Evolutionary conservation across 2,888 invertebrate genomes (phyloP), one percentile per base, ranked within the genome.

Genomic region (Willowsia nigromaculata): DNA sequence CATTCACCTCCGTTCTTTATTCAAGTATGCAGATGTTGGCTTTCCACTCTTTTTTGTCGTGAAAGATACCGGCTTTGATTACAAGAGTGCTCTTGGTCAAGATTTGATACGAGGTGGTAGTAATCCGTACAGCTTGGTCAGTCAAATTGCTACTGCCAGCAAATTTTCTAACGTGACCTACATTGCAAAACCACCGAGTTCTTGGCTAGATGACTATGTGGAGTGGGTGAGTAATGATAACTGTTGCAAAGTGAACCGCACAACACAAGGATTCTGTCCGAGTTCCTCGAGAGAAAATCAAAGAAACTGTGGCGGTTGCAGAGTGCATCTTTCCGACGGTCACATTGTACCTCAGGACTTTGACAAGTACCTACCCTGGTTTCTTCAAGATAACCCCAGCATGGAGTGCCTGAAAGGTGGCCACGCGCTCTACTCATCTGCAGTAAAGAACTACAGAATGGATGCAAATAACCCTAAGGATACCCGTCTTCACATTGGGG

Each of bases 41-140:
- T 97, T 99, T 37, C 98, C 98, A 7, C 96, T 99, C 90, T 98
- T 99, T 95, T 97, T 99, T 95, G 97, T 99, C 71, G 95, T 99
- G 27, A 59, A 62, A 40, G 81, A 81, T 13, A 62, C 81, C 13
- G 62, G 62, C 3, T 81, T 81, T 62, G 81, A 81, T n/a, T 81
- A 81, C n/a, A 40, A 94, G 15, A 78, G 78, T 65, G 30, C 27
- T 37, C 65, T 15, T 22, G 76, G 71, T 33, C 92, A 92, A 62
- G 91, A 92, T 27, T 30, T 85, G 37, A 91, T 92, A 13, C 81
- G 89, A 13, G 91, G 89, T 40, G 91, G 92, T 9, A 85, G 78
- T 13, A 90, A 91, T 53, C 90, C 92, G 0, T 90, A 85, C 81
- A 89, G 89, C 33, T 71, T 92, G 25, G 91, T 91, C 0, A 89